phyloP scores from a whole-genome alignment of 2,888 invertebrate species.

The Ichneumoninae sp. region DNA sequence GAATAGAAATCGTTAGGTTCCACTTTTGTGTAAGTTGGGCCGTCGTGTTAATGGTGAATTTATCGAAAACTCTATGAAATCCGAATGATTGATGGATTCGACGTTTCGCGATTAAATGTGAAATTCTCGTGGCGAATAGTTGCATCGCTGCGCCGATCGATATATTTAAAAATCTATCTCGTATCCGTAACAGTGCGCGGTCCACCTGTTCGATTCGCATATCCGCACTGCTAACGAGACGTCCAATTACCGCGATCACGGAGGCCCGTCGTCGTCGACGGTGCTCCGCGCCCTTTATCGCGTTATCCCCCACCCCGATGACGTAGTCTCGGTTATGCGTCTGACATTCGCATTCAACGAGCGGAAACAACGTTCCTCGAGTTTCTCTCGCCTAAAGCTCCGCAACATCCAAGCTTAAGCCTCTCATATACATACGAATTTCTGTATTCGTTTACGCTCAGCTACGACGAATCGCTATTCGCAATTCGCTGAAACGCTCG shows the following conservation, averaged over 20 bases:
- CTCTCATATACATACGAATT: slow-evolving; percentile 14
- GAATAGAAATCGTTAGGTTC: not conserved
- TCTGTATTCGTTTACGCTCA: slow-evolving; percentile 6
- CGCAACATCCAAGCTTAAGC: not conserved
- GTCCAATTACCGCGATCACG: slow-evolving; percentile 74
- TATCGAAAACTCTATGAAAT: not conserved
- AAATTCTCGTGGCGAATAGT: not conserved
- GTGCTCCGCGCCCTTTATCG: slow-evolving; percentile 16
- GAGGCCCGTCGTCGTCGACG: slow-evolving; percentile 39
- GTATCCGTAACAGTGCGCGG: slow-evolving; percentile 45
- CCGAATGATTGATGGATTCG: not conserved
- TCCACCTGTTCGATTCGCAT: slow-evolving; percentile 66
- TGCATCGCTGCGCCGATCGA: not conserved
- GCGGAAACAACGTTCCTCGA: slow-evolving; percentile 69
- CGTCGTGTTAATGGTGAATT: not conserved
- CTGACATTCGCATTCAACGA: slow-evolving; percentile 72
- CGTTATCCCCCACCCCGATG: slow-evolving; percentile 12
- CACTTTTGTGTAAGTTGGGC: not conserved
- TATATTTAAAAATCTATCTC: slow-evolving; percentile 22
- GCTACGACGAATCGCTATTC: slow-evolving; percentile 53
- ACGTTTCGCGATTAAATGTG: not conserved
- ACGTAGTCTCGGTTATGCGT: slow-evolving; percentile 59
- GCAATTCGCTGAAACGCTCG: slow-evolving; percentile 58
- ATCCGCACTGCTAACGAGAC: slow-evolving; percentile 73
- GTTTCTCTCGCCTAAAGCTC: slow-evolving; percentile 26